Percentiles rank a stretch among this genome's conserved stretches.
These are phyloP conservation scores for Torymus auratus DNA, from an alignment of 2,888 invertebrate species.

Conservation along the genomic window DNA sequence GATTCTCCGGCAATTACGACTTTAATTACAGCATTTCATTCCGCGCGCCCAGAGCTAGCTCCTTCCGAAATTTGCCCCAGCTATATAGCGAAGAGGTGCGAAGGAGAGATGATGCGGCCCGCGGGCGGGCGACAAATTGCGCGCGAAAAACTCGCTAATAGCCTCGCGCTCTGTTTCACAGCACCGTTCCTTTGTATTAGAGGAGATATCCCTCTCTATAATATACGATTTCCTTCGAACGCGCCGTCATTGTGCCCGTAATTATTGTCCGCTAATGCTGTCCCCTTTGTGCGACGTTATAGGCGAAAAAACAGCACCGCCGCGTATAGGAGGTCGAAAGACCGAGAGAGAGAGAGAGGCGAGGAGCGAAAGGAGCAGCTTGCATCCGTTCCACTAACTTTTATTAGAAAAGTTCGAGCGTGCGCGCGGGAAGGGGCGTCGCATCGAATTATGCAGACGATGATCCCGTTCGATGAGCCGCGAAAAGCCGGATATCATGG, in stretches of 20 bases:
- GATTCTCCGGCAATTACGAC: slow-evolving; percentile 70
- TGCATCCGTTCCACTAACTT: slow-evolving; percentile 62
- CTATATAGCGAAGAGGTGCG: slow-evolving; percentile 5
- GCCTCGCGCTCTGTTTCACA: not conserved
- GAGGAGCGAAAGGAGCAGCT: not conserved
- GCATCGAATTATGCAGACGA: slow-evolving; percentile 64
- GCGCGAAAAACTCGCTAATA: slow-evolving; percentile 52
- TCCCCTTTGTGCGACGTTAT: not conserved
- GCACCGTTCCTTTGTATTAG: not conserved
- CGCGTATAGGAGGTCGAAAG: no score
- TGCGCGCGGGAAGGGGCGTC: slow-evolving; percentile 38
- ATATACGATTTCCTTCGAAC: not conserved
- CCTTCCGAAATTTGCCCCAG: slow-evolving; percentile 16
- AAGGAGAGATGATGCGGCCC: slow-evolving; percentile 1
- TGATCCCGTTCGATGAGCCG: slow-evolving; percentile 60
- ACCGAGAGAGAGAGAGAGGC: not conserved
- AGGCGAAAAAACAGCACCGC: no score
- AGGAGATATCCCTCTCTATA: not conserved
- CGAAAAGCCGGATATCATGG: slow-evolving; percentile 37
- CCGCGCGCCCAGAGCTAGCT: not conserved
- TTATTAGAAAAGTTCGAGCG: slow-evolving; percentile 67
- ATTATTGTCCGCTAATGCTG: slow-evolving; percentile 22
- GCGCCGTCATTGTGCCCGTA: slow-evolving; percentile 17
- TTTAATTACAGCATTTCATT: slow-evolving; percentile 67
- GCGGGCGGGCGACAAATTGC: slow-evolving; percentile 37